A percentile compares a stretch with the other conserved stretches of the same genome.
phyloP scores from a whole-genome alignment of 2,888 invertebrate genomes.

The Euplexia lucipara region DNA sequence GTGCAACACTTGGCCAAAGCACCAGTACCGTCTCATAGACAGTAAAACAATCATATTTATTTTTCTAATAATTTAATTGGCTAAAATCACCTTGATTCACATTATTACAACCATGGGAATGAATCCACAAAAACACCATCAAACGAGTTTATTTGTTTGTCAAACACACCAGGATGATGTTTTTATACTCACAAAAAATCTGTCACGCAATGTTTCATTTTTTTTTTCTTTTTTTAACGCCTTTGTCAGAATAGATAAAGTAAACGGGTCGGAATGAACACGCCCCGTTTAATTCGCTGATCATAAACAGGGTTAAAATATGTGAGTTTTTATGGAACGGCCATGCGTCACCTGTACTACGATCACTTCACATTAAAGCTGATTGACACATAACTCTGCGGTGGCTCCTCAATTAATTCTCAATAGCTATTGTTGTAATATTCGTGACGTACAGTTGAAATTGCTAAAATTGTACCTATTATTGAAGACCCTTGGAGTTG shows the following conservation, averaged over 20 bases:
- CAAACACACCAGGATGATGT: background rate
- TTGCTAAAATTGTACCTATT: slow-evolving; percentile 1
- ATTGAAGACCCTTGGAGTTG: slow-evolving; percentile 3
- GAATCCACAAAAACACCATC: background rate
- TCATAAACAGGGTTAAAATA: slow-evolving; percentile 40
- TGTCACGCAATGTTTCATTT: background rate
- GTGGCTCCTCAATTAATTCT: background rate
- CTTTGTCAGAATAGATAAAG: slow-evolving; percentile 52
- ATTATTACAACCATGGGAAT: background rate
- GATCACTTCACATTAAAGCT: slow-evolving; percentile 16
- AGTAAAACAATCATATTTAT: too few relatives aligned
- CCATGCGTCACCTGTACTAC: slow-evolving; percentile 42
- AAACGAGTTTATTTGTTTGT: background rate
- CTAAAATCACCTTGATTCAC: background rate
- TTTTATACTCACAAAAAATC: background rate
- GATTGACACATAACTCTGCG: slow-evolving; percentile 17
- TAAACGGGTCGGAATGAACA: slow-evolving; percentile 55
- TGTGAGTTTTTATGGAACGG: slow-evolving; percentile 41
- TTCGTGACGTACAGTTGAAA: slow-evolving; percentile 1
- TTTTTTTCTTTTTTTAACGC: background rate
- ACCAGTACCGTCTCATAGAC: too few relatives aligned
- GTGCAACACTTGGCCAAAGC: too few relatives aligned
- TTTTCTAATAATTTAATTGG: background rate
- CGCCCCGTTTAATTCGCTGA: slow-evolving; percentile 50
- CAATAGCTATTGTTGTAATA: slow-evolving; percentile 1